Evolutionary conservation across 2,888 invertebrate genomes (phyloP), one percentile per base, ranked within the genome.

Genomic region (Antheraea yamamai): DNA sequence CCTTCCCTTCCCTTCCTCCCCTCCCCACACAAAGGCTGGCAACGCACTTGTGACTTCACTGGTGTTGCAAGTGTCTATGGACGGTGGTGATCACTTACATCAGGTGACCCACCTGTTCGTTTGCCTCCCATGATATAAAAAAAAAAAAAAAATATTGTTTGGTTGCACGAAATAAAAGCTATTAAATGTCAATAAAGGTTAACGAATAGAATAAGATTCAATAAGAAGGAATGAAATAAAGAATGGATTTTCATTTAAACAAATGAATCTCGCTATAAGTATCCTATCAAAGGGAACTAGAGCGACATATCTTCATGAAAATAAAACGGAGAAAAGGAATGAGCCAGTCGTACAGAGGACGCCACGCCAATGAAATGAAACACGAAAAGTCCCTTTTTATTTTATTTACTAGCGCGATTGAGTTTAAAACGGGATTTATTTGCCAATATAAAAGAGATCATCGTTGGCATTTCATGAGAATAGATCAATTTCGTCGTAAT

Each of bases 291-390:
- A 77, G 80, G 82, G 80, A 80, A 81, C 80, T 82, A 80, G 61
- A 74, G 87, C 88, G 81, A 92, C 91, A 91, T 88, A 89, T 92
- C 92, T 92, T 91, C 90, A 91, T 92, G 91, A 91, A 91, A 92
- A 90, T 89, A 88, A 90, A 91, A 88, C 84, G 64, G 86, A 82
- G 84, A 82, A 80, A 80, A 83, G 84, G 83, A 88, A 89, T 85
- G 89, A 88, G 86, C 88, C 83, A 84, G 85, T 87, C 82, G 88
- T 84, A 85, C 81, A 83, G 83, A 84, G 83, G 78, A 81, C 80
- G 84, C 84, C 83, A 82, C 85, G 83, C 82, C 83, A 84, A 82
- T 72, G 81, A 84, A 87, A 89, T 89, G 87, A 89, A 89, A 91
- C 85, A 85, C 86, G 87, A 88, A 87, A 87, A 88, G 87, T 89